Percentiles rank a stretch among this genome's conserved stretches.
phyloP scores from a whole-genome alignment of 2,888 invertebrate genomes.

The Trissolcus brochymenae region DNA sequence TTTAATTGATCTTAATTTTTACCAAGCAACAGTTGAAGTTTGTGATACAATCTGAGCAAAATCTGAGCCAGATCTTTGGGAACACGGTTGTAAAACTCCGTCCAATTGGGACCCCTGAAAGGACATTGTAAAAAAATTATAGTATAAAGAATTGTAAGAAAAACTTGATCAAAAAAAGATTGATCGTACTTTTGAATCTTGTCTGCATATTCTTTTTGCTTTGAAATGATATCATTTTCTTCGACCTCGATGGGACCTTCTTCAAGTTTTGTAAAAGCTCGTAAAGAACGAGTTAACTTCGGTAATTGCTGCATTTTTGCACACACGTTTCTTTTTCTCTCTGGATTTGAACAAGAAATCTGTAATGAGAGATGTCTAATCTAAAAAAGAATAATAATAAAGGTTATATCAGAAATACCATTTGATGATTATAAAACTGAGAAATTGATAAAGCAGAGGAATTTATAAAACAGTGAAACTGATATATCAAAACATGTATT shows the following conservation, averaged over 20 bases:
- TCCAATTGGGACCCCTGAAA: slow-evolving; percentile 78
- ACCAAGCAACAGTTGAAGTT: slow-evolving; percentile 67
- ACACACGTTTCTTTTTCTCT: too few species aligned
- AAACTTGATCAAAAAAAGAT: too few species aligned
- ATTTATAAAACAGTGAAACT: neutral
- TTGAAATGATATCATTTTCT: slow-evolving; percentile 71
- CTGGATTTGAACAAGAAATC: too few species aligned
- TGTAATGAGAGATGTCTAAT: too few species aligned
- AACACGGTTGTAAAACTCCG: slow-evolving; percentile 77
- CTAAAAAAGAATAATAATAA: too few species aligned
- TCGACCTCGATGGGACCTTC: slow-evolving; percentile 41
- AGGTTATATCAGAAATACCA: too few species aligned
- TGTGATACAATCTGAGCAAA: slow-evolving; percentile 73
- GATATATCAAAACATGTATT: neutral
- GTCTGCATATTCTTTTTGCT: slow-evolving; percentile 74
- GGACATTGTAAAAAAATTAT: neutral
- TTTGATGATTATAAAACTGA: too few species aligned
- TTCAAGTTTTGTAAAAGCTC: slow-evolving; percentile 79
- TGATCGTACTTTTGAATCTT: slow-evolving; percentile 72
- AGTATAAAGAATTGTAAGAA: too few species aligned
- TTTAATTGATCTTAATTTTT: slow-evolving; percentile 11
- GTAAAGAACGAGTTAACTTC: slow-evolving; percentile 81
- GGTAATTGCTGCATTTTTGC: slow-evolving; percentile 76
- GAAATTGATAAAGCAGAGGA: neutral
- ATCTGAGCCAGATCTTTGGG: slow-evolving; percentile 71